phyloP scores from a whole-genome alignment of 1,140 invertebrate genomes.

The Aricia agestis region DNA sequence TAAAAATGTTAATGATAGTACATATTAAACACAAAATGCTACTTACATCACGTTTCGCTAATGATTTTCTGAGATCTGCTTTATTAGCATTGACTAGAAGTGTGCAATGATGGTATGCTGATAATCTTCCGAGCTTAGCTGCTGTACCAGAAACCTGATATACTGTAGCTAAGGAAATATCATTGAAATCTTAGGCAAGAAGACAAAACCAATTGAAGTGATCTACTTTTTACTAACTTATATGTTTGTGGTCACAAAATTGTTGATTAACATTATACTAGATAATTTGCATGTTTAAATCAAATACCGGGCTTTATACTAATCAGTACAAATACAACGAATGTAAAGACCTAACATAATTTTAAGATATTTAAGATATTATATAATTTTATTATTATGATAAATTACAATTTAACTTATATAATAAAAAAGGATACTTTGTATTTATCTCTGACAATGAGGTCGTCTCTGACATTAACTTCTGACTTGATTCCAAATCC shows the following conservation, averaged over 20 bases:
- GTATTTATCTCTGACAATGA: conserved; percentile 85
- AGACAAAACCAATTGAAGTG: too few relatives aligned
- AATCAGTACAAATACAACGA: too few relatives aligned
- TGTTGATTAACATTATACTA: neutral
- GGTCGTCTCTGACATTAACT: conserved; percentile 88
- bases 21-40: conserved; percentile 9
- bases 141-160: conserved; percentile 92
- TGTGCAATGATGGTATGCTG: conserved; percentile 97
- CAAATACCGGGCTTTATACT: neutral
- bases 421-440: conserved; percentile 82
- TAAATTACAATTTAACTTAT: neutral
- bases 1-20: neutral
- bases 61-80: conserved; percentile 79
- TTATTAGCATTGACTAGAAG: conserved; percentile 91
- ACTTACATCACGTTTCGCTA: conserved; percentile 83
- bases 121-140: conserved; percentile 88
- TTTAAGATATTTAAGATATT: too few relatives aligned
- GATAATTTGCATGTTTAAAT: neutral
- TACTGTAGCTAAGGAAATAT: conserved; percentile 37
- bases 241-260: too few relatives aligned
- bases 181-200: conserved; percentile 5
- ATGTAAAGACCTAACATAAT: too few relatives aligned
- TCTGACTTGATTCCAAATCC: conserved; percentile 86
- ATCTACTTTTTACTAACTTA: too few relatives aligned
- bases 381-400: too few relatives aligned